phyloP scores from a whole-genome alignment of 2,113 vertebrate genomes.

The Sapayoa aenigma region DNA sequence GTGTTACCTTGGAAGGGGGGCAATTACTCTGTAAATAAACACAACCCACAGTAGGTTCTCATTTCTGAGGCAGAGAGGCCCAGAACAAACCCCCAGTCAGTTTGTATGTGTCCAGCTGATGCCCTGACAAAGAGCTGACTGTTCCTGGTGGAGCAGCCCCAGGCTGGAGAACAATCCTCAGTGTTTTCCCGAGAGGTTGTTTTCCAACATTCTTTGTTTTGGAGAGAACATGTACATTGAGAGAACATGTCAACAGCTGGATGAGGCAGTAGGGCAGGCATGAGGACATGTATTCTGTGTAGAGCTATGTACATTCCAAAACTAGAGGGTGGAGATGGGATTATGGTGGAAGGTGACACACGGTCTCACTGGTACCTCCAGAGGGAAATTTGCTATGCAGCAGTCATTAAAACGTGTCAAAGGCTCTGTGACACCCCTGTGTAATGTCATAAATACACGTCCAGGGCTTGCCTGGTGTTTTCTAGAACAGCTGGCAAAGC shows the following conservation, averaged over 20 bases:
- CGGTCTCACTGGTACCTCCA: not conserved
- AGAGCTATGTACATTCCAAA: not conserved
- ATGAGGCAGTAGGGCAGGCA: not conserved
- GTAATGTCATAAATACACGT: not conserved
- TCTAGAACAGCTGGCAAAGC: not conserved
- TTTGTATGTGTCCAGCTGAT: conserved; percentile 11
- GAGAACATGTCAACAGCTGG: conserved; percentile 12
- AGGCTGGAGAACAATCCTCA: conserved; percentile 9
- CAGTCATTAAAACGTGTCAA: not conserved
- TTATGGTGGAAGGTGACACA: not conserved
- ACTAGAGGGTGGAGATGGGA: not conserved
- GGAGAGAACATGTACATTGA: not conserved
- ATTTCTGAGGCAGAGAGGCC: not conserved
- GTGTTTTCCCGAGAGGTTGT: not conserved
- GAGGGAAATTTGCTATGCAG: not conserved
- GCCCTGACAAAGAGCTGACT: conserved; percentile 1
- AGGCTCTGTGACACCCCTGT: not conserved
- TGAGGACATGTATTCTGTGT: not conserved
- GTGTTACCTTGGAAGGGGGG: not conserved
- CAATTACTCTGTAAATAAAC: not conserved
- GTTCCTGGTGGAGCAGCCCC: not conserved
- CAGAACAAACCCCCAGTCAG: conserved; percentile 26
- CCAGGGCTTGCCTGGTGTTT: not conserved
- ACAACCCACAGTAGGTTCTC: not conserved
- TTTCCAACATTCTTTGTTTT: conserved; percentile 33